These are phyloP conservation scores for Cheumatopsyche charites DNA, from an alignment of 1,140 invertebrate species.

Conservation along the genomic window DNA sequence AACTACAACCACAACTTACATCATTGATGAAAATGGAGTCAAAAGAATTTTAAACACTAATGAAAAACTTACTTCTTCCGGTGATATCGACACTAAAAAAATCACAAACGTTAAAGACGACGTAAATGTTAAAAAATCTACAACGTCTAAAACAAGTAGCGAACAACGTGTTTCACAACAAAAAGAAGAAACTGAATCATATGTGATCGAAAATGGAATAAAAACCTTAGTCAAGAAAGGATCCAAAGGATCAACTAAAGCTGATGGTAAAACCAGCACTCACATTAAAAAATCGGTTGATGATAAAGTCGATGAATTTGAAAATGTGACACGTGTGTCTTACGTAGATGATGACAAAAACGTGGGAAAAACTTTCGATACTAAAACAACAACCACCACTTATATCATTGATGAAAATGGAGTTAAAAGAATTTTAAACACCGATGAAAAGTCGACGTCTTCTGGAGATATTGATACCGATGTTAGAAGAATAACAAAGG, in stretches of 20 bases:
- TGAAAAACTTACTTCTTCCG: not conserved
- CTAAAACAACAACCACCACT: constrained; percentile 44
- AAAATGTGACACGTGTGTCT: not conserved
- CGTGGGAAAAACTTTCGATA: constrained; percentile 20
- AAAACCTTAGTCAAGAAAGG: constrained; percentile 39
- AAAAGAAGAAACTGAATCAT: constrained; percentile 8
- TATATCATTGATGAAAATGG: constrained; percentile 33
- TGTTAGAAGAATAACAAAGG: constrained; percentile 29
- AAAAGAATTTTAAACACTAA: constrained; percentile 26
- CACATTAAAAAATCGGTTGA: not conserved
- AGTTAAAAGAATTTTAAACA: constrained; percentile 4
- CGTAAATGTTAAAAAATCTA: constrained; percentile 4
- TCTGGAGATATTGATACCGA: constrained; percentile 35
- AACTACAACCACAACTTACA: constrained; percentile 45
- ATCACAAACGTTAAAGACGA: no score
- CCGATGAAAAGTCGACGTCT: constrained; percentile 7
- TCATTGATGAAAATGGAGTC: constrained; percentile 33
- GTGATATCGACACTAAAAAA: no score
- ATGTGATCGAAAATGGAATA: constrained; percentile 44
- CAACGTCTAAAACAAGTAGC: not conserved
- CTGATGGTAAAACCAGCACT: not conserved
- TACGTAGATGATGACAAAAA: constrained; percentile 18
- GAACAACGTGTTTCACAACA: not conserved
- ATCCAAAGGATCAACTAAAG: not conserved
- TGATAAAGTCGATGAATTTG: not conserved